Percentiles rank a stretch among this genome's conserved stretches.
Evolutionary conservation across 2,888 invertebrate genomes (phyloP).

Genomic region (Zootermopsis nevadensis): DNA sequence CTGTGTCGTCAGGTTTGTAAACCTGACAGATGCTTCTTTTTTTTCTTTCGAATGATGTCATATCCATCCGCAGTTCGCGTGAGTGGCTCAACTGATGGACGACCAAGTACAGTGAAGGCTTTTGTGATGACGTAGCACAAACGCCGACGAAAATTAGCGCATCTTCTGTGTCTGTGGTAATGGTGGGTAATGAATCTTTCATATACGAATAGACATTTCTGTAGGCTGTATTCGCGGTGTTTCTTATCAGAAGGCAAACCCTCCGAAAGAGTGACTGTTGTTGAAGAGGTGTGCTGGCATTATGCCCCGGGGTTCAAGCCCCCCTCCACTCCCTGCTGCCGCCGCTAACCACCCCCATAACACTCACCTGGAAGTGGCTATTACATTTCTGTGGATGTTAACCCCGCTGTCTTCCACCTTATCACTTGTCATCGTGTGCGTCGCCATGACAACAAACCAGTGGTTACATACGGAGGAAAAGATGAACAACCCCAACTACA

Average conservation of each 20-base stretch:
- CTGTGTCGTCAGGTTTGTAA: neutral
- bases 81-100: neutral
- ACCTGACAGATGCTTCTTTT: neutral
- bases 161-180: constrained; percentile 21
- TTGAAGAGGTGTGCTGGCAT: constrained; percentile 19
- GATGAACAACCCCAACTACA: constrained; percentile 80
- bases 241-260: neutral
- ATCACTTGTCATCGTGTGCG: constrained; percentile 76
- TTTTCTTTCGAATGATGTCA: neutral
- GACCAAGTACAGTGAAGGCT: too few species aligned
- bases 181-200: constrained; percentile 22
- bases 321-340: constrained; percentile 6
- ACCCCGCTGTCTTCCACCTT: constrained; percentile 75
- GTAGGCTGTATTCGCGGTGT: neutral
- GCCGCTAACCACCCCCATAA: constrained; percentile 15
- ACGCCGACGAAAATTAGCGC: neutral
- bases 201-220: neutral
- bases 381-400: constrained; percentile 72
- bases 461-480: constrained; percentile 91
- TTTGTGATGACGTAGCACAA: neutral
- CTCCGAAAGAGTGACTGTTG: neutral
- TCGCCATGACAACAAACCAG: constrained; percentile 82
- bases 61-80: neutral
- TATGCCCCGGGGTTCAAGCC: constrained; percentile 32
- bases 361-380: constrained; percentile 68